These are phyloP conservation scores for Linnaemya vulpina DNA, from an alignment of 2,888 invertebrate species.

Conservation along the genomic window DNA sequence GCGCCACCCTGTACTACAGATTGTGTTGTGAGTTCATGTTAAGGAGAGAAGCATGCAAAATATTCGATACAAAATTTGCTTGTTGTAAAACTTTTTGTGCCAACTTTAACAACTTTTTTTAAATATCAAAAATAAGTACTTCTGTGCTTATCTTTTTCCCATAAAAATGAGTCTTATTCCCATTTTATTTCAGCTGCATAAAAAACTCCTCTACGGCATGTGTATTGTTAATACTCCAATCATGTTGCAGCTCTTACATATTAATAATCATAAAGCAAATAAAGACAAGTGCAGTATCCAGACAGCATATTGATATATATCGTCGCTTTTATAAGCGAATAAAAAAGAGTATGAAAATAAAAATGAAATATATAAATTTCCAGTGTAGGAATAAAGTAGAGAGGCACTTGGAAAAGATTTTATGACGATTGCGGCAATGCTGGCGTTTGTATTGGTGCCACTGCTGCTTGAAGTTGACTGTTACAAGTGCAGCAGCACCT, in stretches of 20 bases:
- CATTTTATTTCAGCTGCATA: constrained; percentile 13
- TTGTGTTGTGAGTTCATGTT: no score
- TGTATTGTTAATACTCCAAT: constrained; percentile 8
- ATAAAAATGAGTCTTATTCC: background rate
- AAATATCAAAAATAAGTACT: background rate
- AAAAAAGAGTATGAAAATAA: constrained; percentile 11
- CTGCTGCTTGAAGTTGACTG: constrained; percentile 38
- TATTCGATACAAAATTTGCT: no score
- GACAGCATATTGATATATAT: constrained; percentile 59
- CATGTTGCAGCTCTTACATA: constrained; percentile 33
- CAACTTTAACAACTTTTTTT: background rate
- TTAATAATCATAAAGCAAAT: constrained; percentile 57
- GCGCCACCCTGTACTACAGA: no score
- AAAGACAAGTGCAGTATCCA: constrained; percentile 55
- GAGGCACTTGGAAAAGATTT: constrained; percentile 64
- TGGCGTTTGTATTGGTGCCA: constrained; percentile 26
- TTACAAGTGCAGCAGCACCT: constrained; percentile 61
- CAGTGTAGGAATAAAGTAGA: constrained; percentile 38
- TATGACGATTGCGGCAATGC: constrained; percentile 42
- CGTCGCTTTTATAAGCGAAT: constrained; percentile 22
- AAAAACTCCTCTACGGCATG: background rate
- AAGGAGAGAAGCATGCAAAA: no score
- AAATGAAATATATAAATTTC: constrained; percentile 5
- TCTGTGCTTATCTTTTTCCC: constrained; percentile 3
- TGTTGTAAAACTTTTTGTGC: background rate